Conservation (phyloP, 2,888 invertebrate genomes). For the Notocelia uddmanniana region DNA sequence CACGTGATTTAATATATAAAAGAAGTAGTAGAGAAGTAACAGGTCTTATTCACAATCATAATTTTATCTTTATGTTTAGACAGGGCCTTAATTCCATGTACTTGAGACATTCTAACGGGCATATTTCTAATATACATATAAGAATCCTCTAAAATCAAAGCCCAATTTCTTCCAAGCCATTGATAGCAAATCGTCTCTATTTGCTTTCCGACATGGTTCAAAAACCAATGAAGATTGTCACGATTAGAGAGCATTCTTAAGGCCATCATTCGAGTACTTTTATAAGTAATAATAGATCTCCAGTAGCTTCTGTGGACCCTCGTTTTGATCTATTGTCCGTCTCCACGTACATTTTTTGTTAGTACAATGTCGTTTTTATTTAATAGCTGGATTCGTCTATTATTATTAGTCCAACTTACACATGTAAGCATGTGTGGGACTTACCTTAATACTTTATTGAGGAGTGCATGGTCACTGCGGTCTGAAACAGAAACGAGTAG, state of each 20-base stretch:
- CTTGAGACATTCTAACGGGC: constrained; percentile 2
- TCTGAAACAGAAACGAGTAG: constrained; percentile 33
- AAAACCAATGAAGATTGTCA: background rate
- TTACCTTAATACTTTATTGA: constrained; percentile 50
- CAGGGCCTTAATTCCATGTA: background rate
- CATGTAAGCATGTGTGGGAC: background rate
- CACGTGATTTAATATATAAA: no score
- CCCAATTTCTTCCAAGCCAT: background rate
- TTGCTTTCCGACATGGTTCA: background rate
- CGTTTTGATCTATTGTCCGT: constrained; percentile 16
- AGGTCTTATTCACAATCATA: background rate
- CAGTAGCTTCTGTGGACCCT: constrained; percentile 14
- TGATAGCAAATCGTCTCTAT: background rate
- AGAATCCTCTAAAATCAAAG: background rate
- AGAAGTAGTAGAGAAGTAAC: background rate
- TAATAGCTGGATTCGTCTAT: constrained; percentile 27
- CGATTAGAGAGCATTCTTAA: background rate
- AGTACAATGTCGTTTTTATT: constrained; percentile 20
- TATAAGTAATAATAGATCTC: constrained; percentile 5
- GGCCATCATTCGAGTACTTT: background rate
- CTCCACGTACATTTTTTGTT: constrained; percentile 9
- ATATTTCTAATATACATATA: background rate
- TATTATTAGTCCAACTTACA: background rate
- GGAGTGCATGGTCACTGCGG: constrained; percentile 27
- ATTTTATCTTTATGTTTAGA: background rate